These are phyloP conservation scores for Athalia rosae DNA, from an alignment of 2,888 invertebrate genomes.

Conservation along the genomic window DNA sequence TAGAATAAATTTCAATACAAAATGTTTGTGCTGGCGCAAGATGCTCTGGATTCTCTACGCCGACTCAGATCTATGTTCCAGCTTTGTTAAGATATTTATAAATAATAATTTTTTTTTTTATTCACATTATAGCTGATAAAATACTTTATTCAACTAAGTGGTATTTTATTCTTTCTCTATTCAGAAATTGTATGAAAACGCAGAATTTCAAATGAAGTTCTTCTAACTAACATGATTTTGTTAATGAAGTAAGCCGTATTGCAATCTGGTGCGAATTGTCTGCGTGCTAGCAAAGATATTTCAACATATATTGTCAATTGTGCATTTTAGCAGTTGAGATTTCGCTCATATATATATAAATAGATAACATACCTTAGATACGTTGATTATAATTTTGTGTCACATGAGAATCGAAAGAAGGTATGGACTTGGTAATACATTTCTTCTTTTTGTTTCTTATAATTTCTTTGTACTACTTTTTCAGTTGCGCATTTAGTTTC, in stretches of 20 bases:
- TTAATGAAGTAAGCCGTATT: neutral
- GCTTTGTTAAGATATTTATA: conserved; percentile 12
- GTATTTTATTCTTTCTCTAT: neutral
- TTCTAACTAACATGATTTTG: conserved; percentile 3
- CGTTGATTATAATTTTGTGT: neutral
- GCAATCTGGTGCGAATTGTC: too few species aligned
- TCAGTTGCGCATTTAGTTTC: neutral
- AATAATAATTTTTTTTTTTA: neutral
- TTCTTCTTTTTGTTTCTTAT: neutral
- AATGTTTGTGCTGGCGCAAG: conserved; percentile 16
- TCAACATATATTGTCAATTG: neutral
- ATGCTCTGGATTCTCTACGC: neutral
- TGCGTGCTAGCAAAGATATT: too few species aligned
- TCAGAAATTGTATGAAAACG: neutral
- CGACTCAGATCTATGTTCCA: neutral
- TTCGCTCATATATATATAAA: neutral
- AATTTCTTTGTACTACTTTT: conserved; percentile 18
- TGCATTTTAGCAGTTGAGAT: neutral
- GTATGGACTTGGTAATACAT: conserved; percentile 13
- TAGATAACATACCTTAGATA: too few species aligned
- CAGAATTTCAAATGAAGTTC: neutral
- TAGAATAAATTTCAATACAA: conserved; percentile 35
- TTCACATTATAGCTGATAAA: too few species aligned
- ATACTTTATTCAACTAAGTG: neutral
- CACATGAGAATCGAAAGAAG: neutral